These are phyloP conservation scores for Ascidia mentula DNA, from an alignment of 23 tunicate species.

Conservation along the genomic window DNA sequence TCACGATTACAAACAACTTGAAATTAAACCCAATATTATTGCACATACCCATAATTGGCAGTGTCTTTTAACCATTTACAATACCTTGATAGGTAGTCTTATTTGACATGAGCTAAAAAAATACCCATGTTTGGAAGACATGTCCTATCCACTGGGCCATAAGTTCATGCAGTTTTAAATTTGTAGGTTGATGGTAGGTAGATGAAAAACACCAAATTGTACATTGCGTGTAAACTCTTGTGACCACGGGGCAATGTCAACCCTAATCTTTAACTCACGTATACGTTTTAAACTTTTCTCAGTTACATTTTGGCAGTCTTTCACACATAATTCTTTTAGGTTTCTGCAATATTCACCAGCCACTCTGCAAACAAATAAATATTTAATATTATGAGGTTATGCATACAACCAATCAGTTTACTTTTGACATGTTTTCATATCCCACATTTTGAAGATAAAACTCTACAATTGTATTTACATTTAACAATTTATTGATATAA, in stretches of 20 bases:
- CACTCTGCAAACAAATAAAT: neutral
- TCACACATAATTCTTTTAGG: neutral
- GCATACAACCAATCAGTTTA: neutral
- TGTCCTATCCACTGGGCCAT: too few species aligned
- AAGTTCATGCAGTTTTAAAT: neutral
- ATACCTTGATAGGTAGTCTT: too few species aligned
- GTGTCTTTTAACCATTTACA: too few species aligned
- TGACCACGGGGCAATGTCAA: conserved; percentile 3
- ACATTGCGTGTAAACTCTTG: neutral
- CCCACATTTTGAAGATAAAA: neutral
- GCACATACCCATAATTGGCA: too few species aligned
- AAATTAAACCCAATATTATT: too few species aligned
- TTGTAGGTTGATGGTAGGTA: neutral
- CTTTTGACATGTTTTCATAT: neutral
- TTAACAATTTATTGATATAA: neutral
- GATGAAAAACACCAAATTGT: neutral
- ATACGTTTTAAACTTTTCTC: neutral
- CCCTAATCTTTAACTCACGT: neutral
- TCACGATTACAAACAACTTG: too few species aligned
- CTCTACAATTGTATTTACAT: neutral
- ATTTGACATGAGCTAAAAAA: too few species aligned
- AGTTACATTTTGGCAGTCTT: conserved; percentile 7
- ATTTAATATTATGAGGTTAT: neutral
- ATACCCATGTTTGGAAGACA: too few species aligned
- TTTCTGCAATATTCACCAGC: conserved; percentile 6